These are phyloP conservation scores for Fopius arisanus DNA, from an alignment of 1,140 invertebrate species.

Conservation along the genomic window DNA sequence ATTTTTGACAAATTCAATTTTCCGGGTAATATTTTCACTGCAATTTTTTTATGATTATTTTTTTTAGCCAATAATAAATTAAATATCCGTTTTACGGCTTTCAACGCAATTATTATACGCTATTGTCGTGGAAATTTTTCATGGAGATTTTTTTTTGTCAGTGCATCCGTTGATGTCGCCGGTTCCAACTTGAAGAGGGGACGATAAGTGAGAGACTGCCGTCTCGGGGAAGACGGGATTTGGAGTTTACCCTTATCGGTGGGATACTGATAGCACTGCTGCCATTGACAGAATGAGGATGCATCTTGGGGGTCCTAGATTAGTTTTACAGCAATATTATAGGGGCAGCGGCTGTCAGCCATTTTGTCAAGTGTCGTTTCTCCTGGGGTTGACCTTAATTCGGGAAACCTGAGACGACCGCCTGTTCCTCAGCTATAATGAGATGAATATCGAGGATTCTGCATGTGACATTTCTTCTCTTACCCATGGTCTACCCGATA, in stretches of 20 bases:
- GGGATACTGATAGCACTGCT: not conserved
- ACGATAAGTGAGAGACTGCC: not conserved
- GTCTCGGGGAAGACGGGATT: not conserved
- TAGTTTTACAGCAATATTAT: not conserved
- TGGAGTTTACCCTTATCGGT: not conserved
- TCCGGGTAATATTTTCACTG: too few species aligned
- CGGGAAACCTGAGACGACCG: not conserved
- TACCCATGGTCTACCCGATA: too few species aligned
- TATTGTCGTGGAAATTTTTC: too few species aligned
- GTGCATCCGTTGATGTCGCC: too few species aligned
- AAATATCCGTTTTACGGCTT: too few species aligned
- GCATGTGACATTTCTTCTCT: not conserved
- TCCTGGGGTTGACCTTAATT: not conserved
- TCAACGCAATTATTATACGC: too few species aligned
- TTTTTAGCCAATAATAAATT: too few species aligned
- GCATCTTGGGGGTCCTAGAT: not conserved
- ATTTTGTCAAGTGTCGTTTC: not conserved
- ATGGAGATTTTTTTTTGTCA: too few species aligned
- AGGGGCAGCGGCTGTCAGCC: not conserved
- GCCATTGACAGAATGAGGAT: not conserved
- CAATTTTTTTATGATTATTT: too few species aligned
- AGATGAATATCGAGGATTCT: not conserved
- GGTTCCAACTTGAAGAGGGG: too few species aligned
- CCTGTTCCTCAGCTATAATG: not conserved
- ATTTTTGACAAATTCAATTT: too few species aligned